Conservation (phyloP, 2,797 vertebrate genomes). For the Pipistrellus kuhlii region DNA sequence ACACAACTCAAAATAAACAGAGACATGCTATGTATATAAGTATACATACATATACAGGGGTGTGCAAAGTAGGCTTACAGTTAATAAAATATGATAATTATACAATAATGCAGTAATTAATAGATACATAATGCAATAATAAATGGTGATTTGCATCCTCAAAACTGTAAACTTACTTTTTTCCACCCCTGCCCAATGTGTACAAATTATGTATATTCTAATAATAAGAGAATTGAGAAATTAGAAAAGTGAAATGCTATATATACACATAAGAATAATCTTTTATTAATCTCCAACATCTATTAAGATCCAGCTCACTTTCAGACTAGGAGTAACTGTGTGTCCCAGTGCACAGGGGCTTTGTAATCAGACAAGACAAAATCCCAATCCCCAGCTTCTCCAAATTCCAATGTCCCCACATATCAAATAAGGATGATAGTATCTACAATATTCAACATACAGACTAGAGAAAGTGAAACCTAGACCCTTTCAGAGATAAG, state of each 20-base stretch:
- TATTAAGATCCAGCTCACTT: constrained; percentile 9
- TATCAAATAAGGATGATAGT: constrained; percentile 49
- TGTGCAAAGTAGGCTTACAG: background rate
- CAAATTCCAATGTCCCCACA: constrained; percentile 53
- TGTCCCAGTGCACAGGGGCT: background rate
- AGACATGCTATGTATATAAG: background rate
- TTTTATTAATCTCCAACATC: background rate
- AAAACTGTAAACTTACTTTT: background rate
- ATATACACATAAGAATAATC: background rate
- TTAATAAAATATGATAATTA: background rate
- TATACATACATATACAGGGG: background rate
- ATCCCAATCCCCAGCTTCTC: constrained; percentile 44
- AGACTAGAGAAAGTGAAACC: background rate
- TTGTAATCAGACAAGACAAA: constrained; percentile 46
- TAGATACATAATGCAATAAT: background rate
- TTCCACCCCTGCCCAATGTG: background rate
- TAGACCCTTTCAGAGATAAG: background rate
- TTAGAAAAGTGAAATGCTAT: background rate
- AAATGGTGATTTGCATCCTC: background rate
- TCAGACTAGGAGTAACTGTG: background rate
- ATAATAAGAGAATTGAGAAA: background rate
- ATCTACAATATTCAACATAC: constrained; percentile 20
- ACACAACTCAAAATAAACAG: background rate
- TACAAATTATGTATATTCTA: background rate
- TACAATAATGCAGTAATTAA: background rate